Evolutionary conservation across 1,140 invertebrate species (phyloP).

Genomic region (Drosophila pruinosa): DNA sequence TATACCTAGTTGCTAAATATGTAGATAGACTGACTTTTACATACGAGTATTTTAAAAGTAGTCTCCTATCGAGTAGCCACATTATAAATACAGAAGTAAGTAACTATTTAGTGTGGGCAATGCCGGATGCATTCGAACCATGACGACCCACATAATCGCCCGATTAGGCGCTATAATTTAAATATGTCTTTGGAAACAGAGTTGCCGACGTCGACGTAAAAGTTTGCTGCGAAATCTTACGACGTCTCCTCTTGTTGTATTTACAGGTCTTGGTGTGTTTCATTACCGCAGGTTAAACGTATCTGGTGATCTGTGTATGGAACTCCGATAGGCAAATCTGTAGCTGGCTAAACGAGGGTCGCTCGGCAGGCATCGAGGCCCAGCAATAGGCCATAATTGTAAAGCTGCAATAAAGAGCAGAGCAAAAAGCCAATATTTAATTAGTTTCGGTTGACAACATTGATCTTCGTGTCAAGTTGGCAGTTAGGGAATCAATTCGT

Average conservation of each 20-base stretch:
- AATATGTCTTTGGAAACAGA: slow-evolving; percentile 79
- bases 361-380: slow-evolving; percentile 93
- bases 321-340: slow-evolving; percentile 93
- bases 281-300: slow-evolving; percentile 85
- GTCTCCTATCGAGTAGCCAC: not conserved
- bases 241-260: slow-evolving; percentile 73
- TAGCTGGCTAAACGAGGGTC: slow-evolving; percentile 93
- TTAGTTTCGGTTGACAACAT: not conserved
- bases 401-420: slow-evolving; percentile 86
- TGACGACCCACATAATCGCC: slow-evolving; percentile 1
- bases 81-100: slow-evolving; percentile 30
- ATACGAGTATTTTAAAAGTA: not conserved
- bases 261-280: slow-evolving; percentile 78
- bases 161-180: slow-evolving; percentile 54
- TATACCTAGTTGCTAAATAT: slow-evolving; percentile 36
- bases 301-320: slow-evolving; percentile 90
- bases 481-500: too few species aligned
- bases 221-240: slow-evolving; percentile 69
- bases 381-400: slow-evolving; percentile 97
- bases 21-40: slow-evolving; percentile 3
- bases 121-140: not conserved
- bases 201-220: slow-evolving; percentile 51
- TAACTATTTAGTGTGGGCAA: slow-evolving; percentile 40
- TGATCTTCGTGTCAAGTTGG: too few species aligned
- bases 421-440: not conserved